Base-by-base conservation (phyloP, 1,140 invertebrate species). In the Diprion similis region DNA sequence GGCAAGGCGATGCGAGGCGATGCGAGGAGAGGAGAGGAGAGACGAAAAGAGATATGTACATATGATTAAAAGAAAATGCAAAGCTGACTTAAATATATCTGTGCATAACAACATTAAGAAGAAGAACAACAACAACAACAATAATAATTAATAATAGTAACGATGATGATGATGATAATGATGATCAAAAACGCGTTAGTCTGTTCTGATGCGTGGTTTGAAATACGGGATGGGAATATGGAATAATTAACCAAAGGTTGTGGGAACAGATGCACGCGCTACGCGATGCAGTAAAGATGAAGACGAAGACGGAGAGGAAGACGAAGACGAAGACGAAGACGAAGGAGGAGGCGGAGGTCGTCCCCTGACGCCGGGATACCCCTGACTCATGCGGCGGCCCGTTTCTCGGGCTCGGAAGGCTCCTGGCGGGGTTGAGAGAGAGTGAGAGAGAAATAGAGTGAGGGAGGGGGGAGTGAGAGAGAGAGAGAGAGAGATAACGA, bases 301-400 rank as follows among this genome's bases (percentile, higher is more conserved):
- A 17, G 11, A 17, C 11, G 51, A 59, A 59, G 51, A 2, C 24
- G 24, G 6, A 37, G 24, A 37, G 2, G 24, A 37, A 6, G n/a
- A n/a, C n/a, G 24, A 6, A 37, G 24, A 6, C 1, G 24, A 6
- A 37, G 6, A n/a, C n/a, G 24, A 6, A 37, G 24, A 6, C 1
- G 24, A 6, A 37, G 6, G 24, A 37, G 24, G 24, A 37, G 51
- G 11, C 7, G 51, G 51, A 13, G 51, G 51, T 59, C n/a, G 51
- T 59, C 51, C 51, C 51, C 51, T 59, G 51, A 59, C 51, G 51
- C 9, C 51, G 51, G 51, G 51, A 59, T 59, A 59, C 51, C 51
- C 51, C 51, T 59, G 51, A 59, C 51, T 59, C 51, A 59, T 17
- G 51, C 6, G 51, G 51, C 51, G 51, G 51, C 51, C 9, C 51